Evolutionary conservation across 2,888 invertebrate genomes (phyloP).

Genomic region (Nematopogon swammerdamellus): DNA sequence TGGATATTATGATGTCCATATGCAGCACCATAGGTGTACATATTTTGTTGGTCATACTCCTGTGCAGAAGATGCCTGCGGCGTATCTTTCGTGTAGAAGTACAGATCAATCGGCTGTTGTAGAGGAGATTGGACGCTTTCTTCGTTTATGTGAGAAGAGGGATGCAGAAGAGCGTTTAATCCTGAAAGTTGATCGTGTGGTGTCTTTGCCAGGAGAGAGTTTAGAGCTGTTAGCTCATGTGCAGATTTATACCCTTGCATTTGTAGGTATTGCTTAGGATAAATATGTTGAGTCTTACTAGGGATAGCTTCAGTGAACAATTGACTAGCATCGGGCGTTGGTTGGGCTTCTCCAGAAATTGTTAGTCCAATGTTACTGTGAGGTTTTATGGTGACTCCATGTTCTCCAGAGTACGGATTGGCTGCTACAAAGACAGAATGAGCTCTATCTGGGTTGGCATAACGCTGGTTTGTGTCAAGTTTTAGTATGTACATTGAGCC

Average conservation of each 20-base stretch:
- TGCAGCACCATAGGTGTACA: conserved; percentile 13
- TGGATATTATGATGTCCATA: conserved; percentile 3
- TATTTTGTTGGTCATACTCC: conserved; percentile 21
- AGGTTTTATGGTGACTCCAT: conserved; percentile 41
- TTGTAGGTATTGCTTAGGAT: conserved; percentile 31
- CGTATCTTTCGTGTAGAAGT: conserved; percentile 31
- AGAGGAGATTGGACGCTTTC: conserved; percentile 16
- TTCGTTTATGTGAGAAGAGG: conserved; percentile 15
- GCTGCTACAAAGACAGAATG: conserved; percentile 26
- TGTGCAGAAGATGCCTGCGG: conserved; percentile 13
- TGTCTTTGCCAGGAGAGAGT: conserved; percentile 40
- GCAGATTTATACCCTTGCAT: conserved; percentile 31
- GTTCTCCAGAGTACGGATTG: conserved; percentile 25
- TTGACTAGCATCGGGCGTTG: conserved; percentile 15
- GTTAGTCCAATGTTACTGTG: conserved; percentile 30
- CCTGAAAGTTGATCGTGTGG: conserved; percentile 47
- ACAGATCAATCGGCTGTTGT: conserved; percentile 33
- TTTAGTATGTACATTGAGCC: conserved; percentile 30
- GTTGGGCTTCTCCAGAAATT: conserved; percentile 9
- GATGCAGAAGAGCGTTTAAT: conserved; percentile 38
- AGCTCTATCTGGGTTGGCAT: not conserved
- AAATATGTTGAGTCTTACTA: conserved; percentile 26
- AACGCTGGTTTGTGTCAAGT: conserved; percentile 12
- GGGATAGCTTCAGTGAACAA: conserved; percentile 28
- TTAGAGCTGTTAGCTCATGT: conserved; percentile 38